Conservation (phyloP, 92 coral and sea anemone genomes). For the Paramuricea clavata region DNA sequence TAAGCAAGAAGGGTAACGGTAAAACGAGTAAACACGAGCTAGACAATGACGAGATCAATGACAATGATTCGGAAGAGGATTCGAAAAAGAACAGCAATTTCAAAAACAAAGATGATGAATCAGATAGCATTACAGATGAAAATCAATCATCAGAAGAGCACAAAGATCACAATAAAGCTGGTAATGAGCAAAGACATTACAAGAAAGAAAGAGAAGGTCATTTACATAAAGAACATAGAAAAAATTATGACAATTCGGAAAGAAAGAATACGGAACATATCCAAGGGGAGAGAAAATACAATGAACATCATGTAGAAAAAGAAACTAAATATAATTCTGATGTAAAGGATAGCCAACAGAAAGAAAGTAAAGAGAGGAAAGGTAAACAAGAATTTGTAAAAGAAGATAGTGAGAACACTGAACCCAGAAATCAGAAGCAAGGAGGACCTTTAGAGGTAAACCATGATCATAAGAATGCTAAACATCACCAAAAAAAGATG, state of each 20-base stretch:
- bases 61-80: conserved; percentile 3
- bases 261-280: background rate
- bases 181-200: background rate
- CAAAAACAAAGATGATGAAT: background rate
- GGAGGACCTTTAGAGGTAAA: background rate
- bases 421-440: background rate
- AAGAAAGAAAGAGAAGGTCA: background rate
- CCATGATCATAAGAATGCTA: background rate
- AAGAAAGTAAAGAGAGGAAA: background rate
- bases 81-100: background rate
- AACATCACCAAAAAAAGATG: background rate
- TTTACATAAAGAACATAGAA: background rate
- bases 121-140: background rate
- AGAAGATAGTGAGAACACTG: background rate
- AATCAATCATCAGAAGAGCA: background rate
- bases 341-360: background rate
- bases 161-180: background rate
- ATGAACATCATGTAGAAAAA: background rate
- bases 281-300: background rate
- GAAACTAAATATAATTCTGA: background rate
- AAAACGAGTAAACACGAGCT: background rate
- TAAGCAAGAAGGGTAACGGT: background rate
- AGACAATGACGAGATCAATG: background rate
- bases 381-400: background rate
- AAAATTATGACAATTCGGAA: background rate